These are phyloP conservation scores for Holacanthus passer DNA, from an alignment of 2,113 vertebrate species.

Conservation along the genomic window DNA sequence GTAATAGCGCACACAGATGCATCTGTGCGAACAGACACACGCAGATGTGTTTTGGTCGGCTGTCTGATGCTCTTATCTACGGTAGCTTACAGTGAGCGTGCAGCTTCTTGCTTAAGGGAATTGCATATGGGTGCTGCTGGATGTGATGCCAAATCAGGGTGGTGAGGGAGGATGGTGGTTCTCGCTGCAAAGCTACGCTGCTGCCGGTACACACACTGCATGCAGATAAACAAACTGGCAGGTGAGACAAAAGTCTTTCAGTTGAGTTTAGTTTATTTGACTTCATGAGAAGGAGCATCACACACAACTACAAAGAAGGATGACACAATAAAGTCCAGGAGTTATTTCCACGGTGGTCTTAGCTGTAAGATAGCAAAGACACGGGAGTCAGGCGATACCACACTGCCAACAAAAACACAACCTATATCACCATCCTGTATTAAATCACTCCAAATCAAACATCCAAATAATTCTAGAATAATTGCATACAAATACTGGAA, in stretches of 20 bases:
- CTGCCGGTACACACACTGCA: not conserved
- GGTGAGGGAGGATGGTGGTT: not conserved
- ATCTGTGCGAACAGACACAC: conserved; percentile 22
- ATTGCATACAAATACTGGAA: not conserved
- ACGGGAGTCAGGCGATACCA: not conserved
- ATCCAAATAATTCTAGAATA: not conserved
- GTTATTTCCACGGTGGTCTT: not conserved
- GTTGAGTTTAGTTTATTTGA: not conserved
- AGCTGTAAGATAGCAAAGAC: not conserved
- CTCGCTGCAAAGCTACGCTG: not conserved
- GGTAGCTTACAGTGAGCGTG: not conserved
- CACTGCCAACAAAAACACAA: not conserved
- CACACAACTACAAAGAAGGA: not conserved
- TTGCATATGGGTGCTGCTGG: not conserved
- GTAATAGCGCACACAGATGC: conserved; percentile 36
- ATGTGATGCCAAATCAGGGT: not conserved
- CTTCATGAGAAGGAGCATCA: too few species aligned
- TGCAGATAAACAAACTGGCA: not conserved
- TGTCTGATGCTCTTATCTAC: conserved; percentile 20
- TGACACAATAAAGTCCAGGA: not conserved
- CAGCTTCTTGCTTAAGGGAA: not conserved
- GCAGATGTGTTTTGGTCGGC: conserved; percentile 27
- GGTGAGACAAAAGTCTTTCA: not conserved
- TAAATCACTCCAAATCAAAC: not conserved
- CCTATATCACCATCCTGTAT: not conserved